A percentile compares a stretch with the other conserved stretches of the same genome.
phyloP scores from a whole-genome alignment of 2,113 vertebrate species.

The Argyrosomus japonicus region DNA sequence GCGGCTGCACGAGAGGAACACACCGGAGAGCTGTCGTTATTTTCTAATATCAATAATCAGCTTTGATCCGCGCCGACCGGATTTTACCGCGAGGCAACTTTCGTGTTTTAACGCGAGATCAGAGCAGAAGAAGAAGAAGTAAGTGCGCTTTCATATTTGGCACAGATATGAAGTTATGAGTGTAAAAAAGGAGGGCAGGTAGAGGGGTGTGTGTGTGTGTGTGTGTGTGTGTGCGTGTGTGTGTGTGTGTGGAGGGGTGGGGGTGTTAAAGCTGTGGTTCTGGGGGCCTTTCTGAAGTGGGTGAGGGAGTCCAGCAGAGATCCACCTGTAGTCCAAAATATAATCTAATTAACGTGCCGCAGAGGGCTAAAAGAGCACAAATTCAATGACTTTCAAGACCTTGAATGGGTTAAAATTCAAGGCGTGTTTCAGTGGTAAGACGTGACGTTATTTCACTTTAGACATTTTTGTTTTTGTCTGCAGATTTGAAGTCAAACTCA shows the following conservation, averaged over 20 bases:
- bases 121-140: slow-evolving; percentile 37
- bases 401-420: background rate
- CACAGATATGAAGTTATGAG: slow-evolving; percentile 69
- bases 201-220: background rate
- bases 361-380: background rate
- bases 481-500: too few species aligned
- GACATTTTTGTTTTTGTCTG: background rate
- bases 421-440: slow-evolving; percentile 1
- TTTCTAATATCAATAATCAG: background rate
- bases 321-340: slow-evolving; percentile 64
- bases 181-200: slow-evolving; percentile 11
- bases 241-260: background rate
- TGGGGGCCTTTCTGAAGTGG: slow-evolving; percentile 15
- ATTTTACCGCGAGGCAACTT: slow-evolving; percentile 14
- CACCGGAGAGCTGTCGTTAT: background rate
- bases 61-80: slow-evolving; percentile 12
- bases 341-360: slow-evolving; percentile 33
- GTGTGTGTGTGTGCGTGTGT: too few species aligned
- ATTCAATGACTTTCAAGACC: background rate
- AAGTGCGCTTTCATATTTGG: slow-evolving; percentile 76
- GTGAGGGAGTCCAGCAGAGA: slow-evolving; percentile 30
- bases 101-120: slow-evolving; percentile 63
- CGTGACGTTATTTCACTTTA: background rate
- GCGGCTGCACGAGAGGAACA: slow-evolving; percentile 16
- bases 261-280: slow-evolving; percentile 36